Base-by-base conservation (phyloP, 92 coral and sea anemone species). In the Zoanthus sociatus region DNA sequence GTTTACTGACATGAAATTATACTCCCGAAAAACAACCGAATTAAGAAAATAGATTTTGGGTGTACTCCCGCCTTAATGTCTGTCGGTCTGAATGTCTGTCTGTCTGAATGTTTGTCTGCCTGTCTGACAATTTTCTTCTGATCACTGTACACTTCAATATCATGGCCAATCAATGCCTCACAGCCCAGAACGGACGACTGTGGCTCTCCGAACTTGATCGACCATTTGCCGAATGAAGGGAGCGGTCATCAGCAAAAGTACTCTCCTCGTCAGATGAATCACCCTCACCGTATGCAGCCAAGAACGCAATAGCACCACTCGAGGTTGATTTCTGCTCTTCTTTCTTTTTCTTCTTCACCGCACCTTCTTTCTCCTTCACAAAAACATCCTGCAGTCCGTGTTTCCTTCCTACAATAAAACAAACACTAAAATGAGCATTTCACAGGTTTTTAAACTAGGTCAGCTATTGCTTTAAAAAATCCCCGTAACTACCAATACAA, bases 101-200 rank as follows among this genome's bases (percentile, higher is more conserved):
- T 32, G 26, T 48, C 33, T 78, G 30, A 10, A 32, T 37, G 42
- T 37, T 4, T 37, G 42, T 37, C 42, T 37, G 42, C 26, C 17
- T 61, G 53, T 63, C 16, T 3, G 53, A 61, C 37, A 37, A n/a
- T 3, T 51, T 79, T 26, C 31, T 9, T 60, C 73, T 20, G 11
- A 21, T 20, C 55, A 5, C 3, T 13, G 6, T 18, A 5, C 16
- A 20, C 17, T 5, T 48, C 10, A 3, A 45, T 9, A 4, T 7
- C 42, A 21, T 50, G 66, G 61, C 30, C 10, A 61, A 55, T 63
- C 45, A 81, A 47, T 81, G 84, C 67, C 94, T 84, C 16, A 94
- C 94, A 31, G 97, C 97, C 97, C 97, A 94, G 76, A 94, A 94
- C 11, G 97, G 97, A 54, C 81, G 89, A 21, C 18, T 71, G 12